These are phyloP conservation scores for Achlya flavicornis DNA, from an alignment of 2,888 invertebrate species.

Conservation along the genomic window DNA sequence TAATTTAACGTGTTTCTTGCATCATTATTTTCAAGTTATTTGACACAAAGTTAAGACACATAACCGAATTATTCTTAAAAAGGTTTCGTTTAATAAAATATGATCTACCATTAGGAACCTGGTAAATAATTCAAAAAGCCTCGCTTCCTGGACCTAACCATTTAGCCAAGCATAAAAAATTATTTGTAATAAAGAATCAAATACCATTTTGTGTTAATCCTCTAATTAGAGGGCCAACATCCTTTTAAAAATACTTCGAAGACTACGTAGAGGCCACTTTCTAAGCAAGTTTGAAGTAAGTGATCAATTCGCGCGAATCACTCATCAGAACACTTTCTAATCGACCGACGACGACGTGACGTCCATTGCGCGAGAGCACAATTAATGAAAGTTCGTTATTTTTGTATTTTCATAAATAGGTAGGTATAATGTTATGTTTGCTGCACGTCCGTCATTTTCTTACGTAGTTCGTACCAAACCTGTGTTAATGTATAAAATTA, in stretches of 20 bases:
- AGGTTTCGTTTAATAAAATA: too few species aligned
- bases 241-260: conserved; percentile 67
- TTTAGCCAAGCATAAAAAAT: too few species aligned
- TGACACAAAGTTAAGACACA: too few species aligned
- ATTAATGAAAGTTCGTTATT: conserved; percentile 52
- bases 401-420: conserved; percentile 24
- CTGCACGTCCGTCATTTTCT: conserved; percentile 6
- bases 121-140: background rate
- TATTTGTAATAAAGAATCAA: too few species aligned
- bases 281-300: conserved; percentile 72
- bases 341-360: conserved; percentile 48
- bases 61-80: too few species aligned
- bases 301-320: conserved; percentile 78
- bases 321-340: conserved; percentile 82
- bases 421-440: background rate
- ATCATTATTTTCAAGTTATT: too few species aligned
- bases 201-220: conserved; percentile 34
- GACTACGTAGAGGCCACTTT: conserved; percentile 72
- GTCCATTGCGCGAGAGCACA: conserved; percentile 61
- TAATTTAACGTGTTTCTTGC: too few species aligned
- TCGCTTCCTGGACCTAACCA: too few species aligned
- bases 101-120: too few species aligned
- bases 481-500: conserved; percentile 21
- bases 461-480: background rate
- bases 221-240: conserved; percentile 62